Evolutionary conservation across 2,888 invertebrate genomes (phyloP).

Genomic region (Candidula unifasciata): DNA sequence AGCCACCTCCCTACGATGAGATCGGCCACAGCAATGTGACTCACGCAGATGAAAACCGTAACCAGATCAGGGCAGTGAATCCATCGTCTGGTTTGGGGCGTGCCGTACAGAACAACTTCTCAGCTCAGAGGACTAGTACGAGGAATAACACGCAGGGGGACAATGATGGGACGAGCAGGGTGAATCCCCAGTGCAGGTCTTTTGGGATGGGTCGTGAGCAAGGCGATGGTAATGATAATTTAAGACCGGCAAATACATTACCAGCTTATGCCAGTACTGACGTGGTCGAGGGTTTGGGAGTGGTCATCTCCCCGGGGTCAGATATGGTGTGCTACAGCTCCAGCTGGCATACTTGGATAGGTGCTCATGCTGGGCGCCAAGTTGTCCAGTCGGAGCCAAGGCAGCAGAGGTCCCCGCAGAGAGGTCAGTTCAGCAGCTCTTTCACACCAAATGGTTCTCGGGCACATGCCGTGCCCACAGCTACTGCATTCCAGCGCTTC

Average conservation of each 20-base stretch:
- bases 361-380: neutral
- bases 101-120: neutral
- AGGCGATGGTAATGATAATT: neutral
- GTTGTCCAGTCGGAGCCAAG: neutral
- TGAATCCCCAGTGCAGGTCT: neutral
- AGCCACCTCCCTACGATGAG: slow-evolving; percentile 74
- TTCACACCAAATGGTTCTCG: neutral
- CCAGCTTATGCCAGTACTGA: slow-evolving; percentile 50
- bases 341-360: slow-evolving; percentile 31
- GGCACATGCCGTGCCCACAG: slow-evolving; percentile 36
- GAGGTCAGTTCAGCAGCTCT: neutral
- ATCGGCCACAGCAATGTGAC: slow-evolving; percentile 42
- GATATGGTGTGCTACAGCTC: slow-evolving; percentile 25
- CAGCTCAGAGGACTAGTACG: neutral
- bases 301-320: slow-evolving; percentile 40
- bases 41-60: slow-evolving; percentile 35
- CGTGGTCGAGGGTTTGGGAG: slow-evolving; percentile 38
- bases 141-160: neutral
- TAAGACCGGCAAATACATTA: slow-evolving; percentile 14
- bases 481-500: slow-evolving; percentile 50
- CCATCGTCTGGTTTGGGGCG: neutral
- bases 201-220: slow-evolving; percentile 5
- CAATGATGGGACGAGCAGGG: neutral
- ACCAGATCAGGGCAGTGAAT: slow-evolving; percentile 13
- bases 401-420: neutral